Evolutionary conservation across 2,888 invertebrate species (phyloP), one percentile per base, ranked within the genome.

Genomic region (Dendrolimus pini): DNA sequence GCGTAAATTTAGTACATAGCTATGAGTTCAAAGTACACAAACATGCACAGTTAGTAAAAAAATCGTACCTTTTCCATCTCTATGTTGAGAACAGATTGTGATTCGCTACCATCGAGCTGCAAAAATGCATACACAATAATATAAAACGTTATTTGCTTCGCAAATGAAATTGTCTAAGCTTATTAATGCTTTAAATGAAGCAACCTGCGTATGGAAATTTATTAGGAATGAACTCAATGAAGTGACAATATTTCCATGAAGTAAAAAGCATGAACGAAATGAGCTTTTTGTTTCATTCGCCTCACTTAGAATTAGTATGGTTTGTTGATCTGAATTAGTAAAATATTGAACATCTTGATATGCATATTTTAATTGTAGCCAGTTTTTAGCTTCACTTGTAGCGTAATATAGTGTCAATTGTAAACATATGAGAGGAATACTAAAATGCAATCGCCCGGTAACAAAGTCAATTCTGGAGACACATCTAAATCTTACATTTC

Each of bases 1-100:
- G 75, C 72, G 72, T 65, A 54, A 66, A 68, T 70, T 68, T 67
- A 64, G 67, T 59, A 74, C 75, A 73, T 61, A 58, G 69, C 67
- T 70, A 75, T 69, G 70, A 65, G 59, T 67, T 66, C 60, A 63
- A 61, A 71, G 65, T n/a, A 72, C 74, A 77, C 68, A 75, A 69
- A 74, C 80, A 84, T 85, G 85, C 85, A 82, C 77, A 81, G 80
- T 84, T 83, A 87, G 78, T 81, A 80, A 83, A 85, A 78, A 78
- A 71, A 75, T 86, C 88, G 89, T 91, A 91, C 91, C 91, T 91
- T 91, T 88, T 91, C 91, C 89, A 90, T 85, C 85, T 91, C 91
- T 89, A 91, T 85, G 90, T 79, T 83, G 89, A 83, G 89, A 82
- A 85, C 85, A 73, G 86, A 81, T 84, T 89, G 89, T 84, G 89